Evolutionary conservation across 2,888 invertebrate genomes (phyloP), one percentile per base, ranked within the genome.

Genomic region (Euphydryas editha): DNA sequence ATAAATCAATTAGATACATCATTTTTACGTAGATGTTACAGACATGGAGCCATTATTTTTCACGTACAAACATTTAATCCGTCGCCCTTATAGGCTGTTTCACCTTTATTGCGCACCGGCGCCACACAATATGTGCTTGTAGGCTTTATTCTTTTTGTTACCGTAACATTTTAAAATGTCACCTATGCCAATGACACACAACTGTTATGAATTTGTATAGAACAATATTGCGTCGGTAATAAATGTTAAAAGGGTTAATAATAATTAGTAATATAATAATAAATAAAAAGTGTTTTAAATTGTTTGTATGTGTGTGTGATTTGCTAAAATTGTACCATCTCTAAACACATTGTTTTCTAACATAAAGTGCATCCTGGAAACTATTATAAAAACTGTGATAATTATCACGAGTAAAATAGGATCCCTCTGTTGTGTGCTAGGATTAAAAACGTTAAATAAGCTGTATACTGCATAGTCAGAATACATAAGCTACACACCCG

Each of bases 91-190:
- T 37, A 59, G 59, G 21, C 60, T 61, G 59, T 62, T 67, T 59
- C 58, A 64, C 64, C 61, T 69, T 67, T 69, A 69, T 67, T 59
- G 67, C 67, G 60, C 21, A 39, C 59, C 63, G 62, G 63, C 67
- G 67, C 59, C 63, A 44, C 44, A 59, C 54, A 61, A 58, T 55
- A 54, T 69, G 61, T 66, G 51, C 47, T 30, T n/a, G 24, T 46
- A 54, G 58, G 59, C 60, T 51, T 57, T 57, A 60, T 44, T 51
- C 59, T 47, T 63, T 60, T 56, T 39, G 44, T 56, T 24, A 39
- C 60, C 49, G 51, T 57, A 57, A 67, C 59, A 67, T 49, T 56
- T 56, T 17, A 24, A 49, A 62, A 56, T 63, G 67, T 60, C 67
- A 30, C 58, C 44, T 36, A 21, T 42, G 58, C 51, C 51, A 59